These are phyloP conservation scores for Cenopis cana DNA, from an alignment of 2,888 invertebrate species.

Conservation along the genomic window DNA sequence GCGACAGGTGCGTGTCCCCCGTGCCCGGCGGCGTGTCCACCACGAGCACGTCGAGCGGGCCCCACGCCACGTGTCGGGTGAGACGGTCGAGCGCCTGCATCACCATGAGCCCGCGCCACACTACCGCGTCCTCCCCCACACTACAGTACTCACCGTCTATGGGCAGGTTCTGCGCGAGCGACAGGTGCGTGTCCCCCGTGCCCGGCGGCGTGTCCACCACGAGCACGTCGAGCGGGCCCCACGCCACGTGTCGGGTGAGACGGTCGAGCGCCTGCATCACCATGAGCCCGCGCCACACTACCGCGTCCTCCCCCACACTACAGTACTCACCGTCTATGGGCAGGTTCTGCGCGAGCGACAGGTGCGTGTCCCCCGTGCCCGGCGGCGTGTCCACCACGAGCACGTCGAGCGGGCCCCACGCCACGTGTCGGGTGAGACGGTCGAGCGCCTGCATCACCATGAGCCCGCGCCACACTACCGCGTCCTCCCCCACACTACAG, in stretches of 20 bases:
- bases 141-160: constrained; percentile 86
- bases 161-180: constrained; percentile 94
- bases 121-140: too few species aligned
- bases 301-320: too few species aligned
- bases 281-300: too few species aligned
- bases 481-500: too few species aligned
- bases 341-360: constrained; percentile 95
- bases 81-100: too few species aligned
- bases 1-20: constrained; percentile 96
- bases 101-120: too few species aligned
- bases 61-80: constrained; percentile 96
- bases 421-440: too few species aligned
- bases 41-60: constrained; percentile 93
- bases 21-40: constrained; percentile 99
- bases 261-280: too few species aligned
- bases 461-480: too few species aligned
- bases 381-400: constrained; percentile 98
- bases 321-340: constrained; percentile 88
- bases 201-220: constrained; percentile 98
- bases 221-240: constrained; percentile 95
- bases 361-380: constrained; percentile 97
- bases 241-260: constrained; percentile 94
- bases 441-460: too few species aligned
- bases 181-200: constrained; percentile 97
- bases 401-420: constrained; percentile 95